Base-by-base conservation (phyloP, 2,888 invertebrate genomes). In the Zaprionus bogoriensis region DNA sequence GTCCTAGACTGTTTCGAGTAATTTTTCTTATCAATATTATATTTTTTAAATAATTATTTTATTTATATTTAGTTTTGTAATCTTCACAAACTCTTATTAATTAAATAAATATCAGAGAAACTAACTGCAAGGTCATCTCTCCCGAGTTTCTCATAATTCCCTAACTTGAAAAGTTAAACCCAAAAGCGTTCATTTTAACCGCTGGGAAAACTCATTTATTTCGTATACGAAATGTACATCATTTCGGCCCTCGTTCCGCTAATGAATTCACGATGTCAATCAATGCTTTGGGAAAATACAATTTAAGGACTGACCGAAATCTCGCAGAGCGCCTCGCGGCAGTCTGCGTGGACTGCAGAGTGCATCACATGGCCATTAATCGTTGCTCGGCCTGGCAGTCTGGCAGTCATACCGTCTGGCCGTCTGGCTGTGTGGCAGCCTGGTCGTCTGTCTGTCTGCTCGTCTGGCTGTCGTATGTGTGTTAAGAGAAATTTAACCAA, bases 401-500 rank as follows among this genome's bases (percentile, higher is more conserved):
- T 38, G 46, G 42, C 19, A 44, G 25, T 23, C 30, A 10, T 20
- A 20, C 28, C 36, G 17, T 17, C 7, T 10, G 39, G n/a, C 28
- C 9, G 50, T 23, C 14, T 17, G 51, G 45, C 62, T 17, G 52
- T 25, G 46, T 32, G 36, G 20, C 36, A 14, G 14, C 54, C 63
- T 46, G 53, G 44, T 70, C 48, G 41, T 48, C 27, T 44, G 47
- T 46, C 42, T 19, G 14, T 14, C 32, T 14, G 14, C 14, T 10
- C 14, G 7, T 1, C 32, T 48, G 20, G 23, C 27, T 42, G 45
- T 57, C 57, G 55, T 64, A 77, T 77, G 66, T 84, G 70, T 82
- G 86, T 75, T 65, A 67, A 65, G 85, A 69, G 81, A 82, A 87
- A 87, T 74, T 84, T 69, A 75, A 75, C 67, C 81, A 81, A 81